Base-by-base conservation (phyloP, 2,797 vertebrate genomes). In the Trichosurus vulpecula region DNA sequence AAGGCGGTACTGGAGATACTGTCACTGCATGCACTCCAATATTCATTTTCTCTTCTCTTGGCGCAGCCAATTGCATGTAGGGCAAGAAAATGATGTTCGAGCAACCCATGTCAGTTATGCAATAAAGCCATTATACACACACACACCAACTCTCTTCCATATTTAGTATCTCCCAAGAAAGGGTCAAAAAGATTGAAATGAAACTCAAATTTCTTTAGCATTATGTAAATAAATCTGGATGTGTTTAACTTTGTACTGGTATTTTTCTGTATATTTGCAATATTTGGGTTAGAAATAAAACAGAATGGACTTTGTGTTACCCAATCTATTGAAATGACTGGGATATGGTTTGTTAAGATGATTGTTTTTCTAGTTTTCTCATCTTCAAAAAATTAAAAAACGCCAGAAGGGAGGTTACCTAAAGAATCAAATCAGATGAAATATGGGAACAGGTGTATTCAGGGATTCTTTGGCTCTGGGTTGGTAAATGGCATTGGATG, bases 221-320 rank as follows among this genome's bases (percentile, higher is more conserved):
- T 95, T 97, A 95, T 98, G 97, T 98, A 98, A 98, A 98, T 98
- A 98, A 98, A 98, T 98, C 96, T 97, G 98, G 97, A 96, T 96
- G 96, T 97, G 97, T 98, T 96, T 97, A 97, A 98, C 98, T 98
- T 98, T 98, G 98, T 98, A 98, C 96, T 97, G 97, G 98, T 92
- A 97, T 97, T 98, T 98, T 98, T 98, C 97, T 98, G 98, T 98
- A 98, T 98, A 98, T 98, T 98, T 98, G 98, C 97, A 98, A 97
- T 98, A 98, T 98, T 97, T 97, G 97, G 96, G 97, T 97, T 98
- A 98, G 98, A 98, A 98, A 98, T 98, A 98, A 98, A 98, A 96
- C 94, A 95, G 97, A 98, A 94, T 96, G 91, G 97, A 98, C 97
- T 98, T 98, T 97, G 90, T 89, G 96, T 97, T 97, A 97, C 94